Percentiles rank a stretch among this genome's conserved stretches.
Evolutionary conservation across 2,888 invertebrate genomes (phyloP).

Genomic region (Eupelmus urozonus): DNA sequence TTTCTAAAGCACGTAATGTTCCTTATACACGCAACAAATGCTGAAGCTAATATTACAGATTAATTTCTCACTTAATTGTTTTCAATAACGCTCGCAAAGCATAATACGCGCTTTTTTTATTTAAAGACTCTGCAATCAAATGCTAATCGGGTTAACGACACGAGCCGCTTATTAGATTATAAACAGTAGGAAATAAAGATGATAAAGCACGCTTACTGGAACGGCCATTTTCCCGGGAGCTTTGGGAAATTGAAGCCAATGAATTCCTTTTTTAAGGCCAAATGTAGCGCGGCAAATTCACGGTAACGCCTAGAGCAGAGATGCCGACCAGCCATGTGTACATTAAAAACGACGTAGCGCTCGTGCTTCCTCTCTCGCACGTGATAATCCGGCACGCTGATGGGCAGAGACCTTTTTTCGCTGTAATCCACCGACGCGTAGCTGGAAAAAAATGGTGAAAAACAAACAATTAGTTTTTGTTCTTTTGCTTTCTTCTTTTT

Average conservation of each 20-base stretch:
- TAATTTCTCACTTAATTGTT: too few relatives aligned
- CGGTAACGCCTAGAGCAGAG: conserved; percentile 97
- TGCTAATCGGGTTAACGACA: too few relatives aligned
- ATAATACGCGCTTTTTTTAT: too few relatives aligned
- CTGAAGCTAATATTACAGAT: too few relatives aligned
- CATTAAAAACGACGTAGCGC: conserved; percentile 96
- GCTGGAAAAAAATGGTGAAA: conserved; percentile 75
- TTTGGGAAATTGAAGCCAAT: conserved; percentile 97
- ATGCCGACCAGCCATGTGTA: conserved; percentile 99
- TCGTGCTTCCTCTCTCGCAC: conserved; percentile 92
- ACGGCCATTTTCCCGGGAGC: conserved; percentile 99
- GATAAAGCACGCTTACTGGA: conserved; percentile 82
- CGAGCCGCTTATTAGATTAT: not conserved
- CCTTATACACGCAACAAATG: too few relatives aligned
- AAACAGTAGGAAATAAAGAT: not conserved
- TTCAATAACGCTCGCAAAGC: not conserved
- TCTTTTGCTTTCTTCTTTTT: too few relatives aligned
- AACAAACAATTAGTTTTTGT: not conserved
- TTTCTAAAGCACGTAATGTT: too few relatives aligned
- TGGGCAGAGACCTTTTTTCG: conserved; percentile 93
- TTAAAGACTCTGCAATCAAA: too few relatives aligned
- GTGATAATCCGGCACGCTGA: conserved; percentile 96
- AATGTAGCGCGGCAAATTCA: conserved; percentile 94
- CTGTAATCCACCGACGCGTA: conserved; percentile 93
- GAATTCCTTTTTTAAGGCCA: conserved; percentile 94